A percentile compares a stretch with the other conserved stretches of the same genome.
These are phyloP conservation scores for Orthonevra nobilis DNA, from an alignment of 2,888 invertebrate species.

Conservation along the genomic window DNA sequence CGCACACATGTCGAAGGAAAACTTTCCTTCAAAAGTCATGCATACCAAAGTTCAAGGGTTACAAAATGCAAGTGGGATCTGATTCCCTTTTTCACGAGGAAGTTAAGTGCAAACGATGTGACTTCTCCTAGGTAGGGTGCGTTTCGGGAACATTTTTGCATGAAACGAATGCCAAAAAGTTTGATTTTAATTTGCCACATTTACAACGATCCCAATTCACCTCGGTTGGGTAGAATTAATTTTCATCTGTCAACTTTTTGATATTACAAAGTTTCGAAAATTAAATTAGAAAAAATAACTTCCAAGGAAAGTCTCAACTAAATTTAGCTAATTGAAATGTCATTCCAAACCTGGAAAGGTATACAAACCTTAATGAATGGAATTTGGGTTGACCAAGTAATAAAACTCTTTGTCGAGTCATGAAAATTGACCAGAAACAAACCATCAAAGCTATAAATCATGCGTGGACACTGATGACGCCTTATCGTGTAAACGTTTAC, in stretches of 20 bases:
- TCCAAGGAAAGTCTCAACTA: conserved; percentile 3
- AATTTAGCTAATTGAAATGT: conserved; percentile 9
- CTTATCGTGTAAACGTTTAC: background rate
- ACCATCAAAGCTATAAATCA: too few relatives aligned
- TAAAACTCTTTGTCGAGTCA: too few relatives aligned
- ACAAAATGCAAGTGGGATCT: conserved; percentile 38
- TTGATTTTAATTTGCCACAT: conserved; percentile 43
- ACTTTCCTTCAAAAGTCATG: conserved; percentile 37
- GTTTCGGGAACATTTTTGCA: conserved; percentile 47
- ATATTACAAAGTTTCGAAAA: conserved; percentile 45
- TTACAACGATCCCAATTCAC: conserved; percentile 46
- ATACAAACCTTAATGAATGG: too few relatives aligned
- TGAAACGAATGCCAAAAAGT: too few relatives aligned
- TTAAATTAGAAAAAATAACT: conserved; percentile 60
- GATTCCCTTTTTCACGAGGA: background rate
- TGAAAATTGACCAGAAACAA: too few relatives aligned
- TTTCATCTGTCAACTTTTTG: conserved; percentile 52
- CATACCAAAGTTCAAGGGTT: conserved; percentile 58
- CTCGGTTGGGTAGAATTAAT: conserved; percentile 57
- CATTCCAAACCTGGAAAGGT: background rate
- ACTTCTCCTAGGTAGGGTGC: conserved; percentile 1
- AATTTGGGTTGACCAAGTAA: too few relatives aligned
- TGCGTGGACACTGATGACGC: background rate
- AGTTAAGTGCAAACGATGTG: background rate
- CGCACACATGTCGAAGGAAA: conserved; percentile 59